Evolutionary conservation across 2,113 vertebrate genomes (phyloP).

Genomic region (Coturnix japonica): DNA sequence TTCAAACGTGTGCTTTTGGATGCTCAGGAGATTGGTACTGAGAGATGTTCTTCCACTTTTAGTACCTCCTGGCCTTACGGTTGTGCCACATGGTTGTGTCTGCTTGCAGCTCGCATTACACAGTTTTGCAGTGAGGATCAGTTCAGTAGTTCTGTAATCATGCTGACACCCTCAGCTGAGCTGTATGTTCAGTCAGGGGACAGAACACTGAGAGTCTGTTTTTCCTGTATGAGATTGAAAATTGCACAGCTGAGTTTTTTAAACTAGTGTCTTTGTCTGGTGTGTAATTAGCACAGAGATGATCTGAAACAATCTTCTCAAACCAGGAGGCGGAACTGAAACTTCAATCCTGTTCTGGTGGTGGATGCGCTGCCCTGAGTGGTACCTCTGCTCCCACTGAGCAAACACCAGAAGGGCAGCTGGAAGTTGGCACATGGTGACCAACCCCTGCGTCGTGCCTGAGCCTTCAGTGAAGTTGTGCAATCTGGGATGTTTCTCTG

Average conservation of each 20-base stretch:
- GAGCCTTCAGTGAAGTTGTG: not conserved
- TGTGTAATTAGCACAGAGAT: not conserved
- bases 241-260: not conserved
- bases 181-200: not conserved
- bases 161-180: not conserved
- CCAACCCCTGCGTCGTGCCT: not conserved
- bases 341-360: accelerated
- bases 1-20: not conserved
- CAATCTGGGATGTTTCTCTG: not conserved
- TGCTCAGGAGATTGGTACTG: not conserved
- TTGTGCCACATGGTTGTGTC: not conserved
- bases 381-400: not conserved
- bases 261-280: not conserved
- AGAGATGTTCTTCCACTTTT: not conserved
- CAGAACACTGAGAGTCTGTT: not conserved
- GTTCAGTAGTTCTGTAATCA: not conserved
- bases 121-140: not conserved
- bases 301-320: not conserved
- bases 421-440: not conserved
- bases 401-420: not conserved
- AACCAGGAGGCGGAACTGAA: not conserved
- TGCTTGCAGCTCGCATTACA: not conserved
- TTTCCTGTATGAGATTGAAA: not conserved
- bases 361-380: not conserved
- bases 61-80: not conserved